Evolutionary conservation across 2,113 vertebrate species (phyloP), one percentile per base, ranked within the genome.

Genomic region (Okapia johnstoni): DNA sequence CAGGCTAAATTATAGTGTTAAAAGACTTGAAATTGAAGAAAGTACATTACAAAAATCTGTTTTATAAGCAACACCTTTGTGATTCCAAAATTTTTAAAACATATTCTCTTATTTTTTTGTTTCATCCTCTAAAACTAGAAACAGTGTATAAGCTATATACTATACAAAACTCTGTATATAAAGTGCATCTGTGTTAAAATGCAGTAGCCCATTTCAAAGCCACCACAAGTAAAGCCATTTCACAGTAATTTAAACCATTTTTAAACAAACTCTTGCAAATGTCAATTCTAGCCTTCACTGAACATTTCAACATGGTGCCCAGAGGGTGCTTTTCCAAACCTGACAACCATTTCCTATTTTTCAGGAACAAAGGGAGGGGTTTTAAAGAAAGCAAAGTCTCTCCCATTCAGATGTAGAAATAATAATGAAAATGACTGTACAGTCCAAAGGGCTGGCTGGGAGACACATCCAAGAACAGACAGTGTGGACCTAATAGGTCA

Each of bases 261-360:
- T 90, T 87, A 76, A 89, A 70, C 60, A 93, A 94, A 93, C 55
- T 93, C 96, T 96, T 57, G 89, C 54, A 85, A 90, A 86, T 43
- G 52, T 95, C 92, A 94, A 87, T 81, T 88, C 57, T 43, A 46
- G 83, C 91, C 85, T 90, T 95, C 73, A 26, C 17, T 76, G 96
- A 96, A 66, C 90, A 70, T 97, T 97, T 98, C 96, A 98, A 83
- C 83, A 85, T 96, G 96, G 95, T 5, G 11, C 80, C 95, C 90
- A 91, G 89, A 86, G 85, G 90, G 87, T 94, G 54, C n/a, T 93
- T 96, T 76, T 40, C 96, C 88, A 95, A 92, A 84, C 76, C 79
- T 94, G 97, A 96, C 94, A 98, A 86, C 81, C 86, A 94, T 90
- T 96, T 97, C 97, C 96, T 95, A 83, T 95, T 93, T 95, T 88